Evolutionary conservation across 2,113 vertebrate species (phyloP), one percentile per base, ranked within the genome.

Genomic region (Ptilonorhynchus violaceus): DNA sequence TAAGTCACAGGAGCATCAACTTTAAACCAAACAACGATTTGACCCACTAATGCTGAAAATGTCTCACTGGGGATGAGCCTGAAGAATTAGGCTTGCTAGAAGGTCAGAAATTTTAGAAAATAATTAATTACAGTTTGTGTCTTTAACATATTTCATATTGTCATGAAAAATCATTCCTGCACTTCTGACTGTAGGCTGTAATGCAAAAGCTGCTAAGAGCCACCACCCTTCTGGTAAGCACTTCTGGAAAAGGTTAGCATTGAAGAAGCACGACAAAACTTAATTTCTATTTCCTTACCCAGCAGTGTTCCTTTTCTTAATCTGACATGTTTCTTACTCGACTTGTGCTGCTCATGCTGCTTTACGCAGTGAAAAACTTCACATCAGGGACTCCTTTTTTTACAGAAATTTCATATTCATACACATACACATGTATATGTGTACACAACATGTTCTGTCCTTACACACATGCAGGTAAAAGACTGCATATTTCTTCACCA

Each of bases 271-370:
- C 14, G 18, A 69, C 4, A 55, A 72, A 44, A n/a, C 5, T 20
- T 53, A 37, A 13, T 44, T 75, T 85, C 49, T 62, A 28, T 90
- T 85, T 85, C 74, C 9, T 74, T 47, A 62, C 4, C 15, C 8
- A 20, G 11, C 7, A 50, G 6, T 27, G 13, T 1, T 60, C 67
- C 85, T 46, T 25, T 49, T 23, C 25, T 62, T 87, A n/a, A 77
- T 53, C 25, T 63, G 15, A 70, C 0, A 0, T 23, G 1, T 35
- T 6, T 60, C 37, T 84, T 44, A 59, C 19, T 67, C 5, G 15
- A 70, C 15, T 22, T 81, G 22, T 53, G 31, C 27, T 83, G 53
- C 20, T 83, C 76, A 28, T 35, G 68, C 49, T 88, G 31, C 27
- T 74, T 53, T 50, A 33, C 0, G 1, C 15, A 33, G 7, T n/a